Conservation (phyloP, 2,797 vertebrate species). For the Eurystomus glaucurus region DNA sequence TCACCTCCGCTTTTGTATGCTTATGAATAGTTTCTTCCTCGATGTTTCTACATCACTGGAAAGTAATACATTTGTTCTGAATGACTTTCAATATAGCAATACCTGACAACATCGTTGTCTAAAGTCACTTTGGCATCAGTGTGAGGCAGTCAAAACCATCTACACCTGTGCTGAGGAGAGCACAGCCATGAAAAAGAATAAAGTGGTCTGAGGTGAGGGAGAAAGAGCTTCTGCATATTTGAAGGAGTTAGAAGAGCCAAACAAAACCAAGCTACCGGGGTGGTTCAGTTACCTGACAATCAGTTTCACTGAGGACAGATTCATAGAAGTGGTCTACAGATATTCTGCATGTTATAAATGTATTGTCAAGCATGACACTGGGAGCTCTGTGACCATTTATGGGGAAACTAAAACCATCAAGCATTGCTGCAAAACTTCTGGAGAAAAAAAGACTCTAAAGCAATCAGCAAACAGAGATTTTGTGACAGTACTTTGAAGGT, state of each 20-base stretch:
- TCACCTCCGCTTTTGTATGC: neutral
- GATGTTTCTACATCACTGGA: neutral
- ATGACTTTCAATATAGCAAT: neutral
- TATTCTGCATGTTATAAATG: neutral
- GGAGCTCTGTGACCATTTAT: neutral
- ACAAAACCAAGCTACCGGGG: accelerated
- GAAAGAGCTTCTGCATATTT: neutral
- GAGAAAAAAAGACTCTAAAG: neutral
- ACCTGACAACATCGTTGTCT: neutral
- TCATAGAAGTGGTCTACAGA: neutral
- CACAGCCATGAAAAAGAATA: neutral
- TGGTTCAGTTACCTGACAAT: neutral
- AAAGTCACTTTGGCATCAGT: neutral
- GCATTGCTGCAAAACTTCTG: neutral
- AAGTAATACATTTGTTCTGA: neutral
- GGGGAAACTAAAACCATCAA: neutral
- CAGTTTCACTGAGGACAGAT: neutral
- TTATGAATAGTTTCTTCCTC: neutral
- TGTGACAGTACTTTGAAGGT: neutral
- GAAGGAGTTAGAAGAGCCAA: neutral
- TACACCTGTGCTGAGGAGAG: neutral
- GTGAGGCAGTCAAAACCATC: neutral
- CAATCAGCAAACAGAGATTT: neutral
- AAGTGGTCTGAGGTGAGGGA: neutral
- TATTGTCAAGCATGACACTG: neutral